Conservation (phyloP, 2,113 vertebrate species). For the Junco hyemalis region DNA sequence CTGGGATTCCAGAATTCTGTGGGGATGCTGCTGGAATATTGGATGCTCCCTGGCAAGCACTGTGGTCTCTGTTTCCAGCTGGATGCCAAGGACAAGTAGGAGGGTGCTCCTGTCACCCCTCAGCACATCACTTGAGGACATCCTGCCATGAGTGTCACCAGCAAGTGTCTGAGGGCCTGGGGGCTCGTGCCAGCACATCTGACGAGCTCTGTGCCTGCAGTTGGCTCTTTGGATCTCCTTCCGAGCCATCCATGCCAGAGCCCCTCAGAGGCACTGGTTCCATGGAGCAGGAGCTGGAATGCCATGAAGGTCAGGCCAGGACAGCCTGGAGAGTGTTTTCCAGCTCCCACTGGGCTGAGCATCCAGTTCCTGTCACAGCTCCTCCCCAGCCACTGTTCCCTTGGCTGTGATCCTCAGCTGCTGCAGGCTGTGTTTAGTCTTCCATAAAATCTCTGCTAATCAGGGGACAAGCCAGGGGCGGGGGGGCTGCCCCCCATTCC, state of each 20-base stretch:
- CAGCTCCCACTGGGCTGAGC: background rate
- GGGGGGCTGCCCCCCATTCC: background rate
- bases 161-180: background rate
- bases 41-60: background rate
- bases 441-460: background rate
- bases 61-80: conserved; percentile 40
- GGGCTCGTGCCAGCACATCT: rapidly evolving
- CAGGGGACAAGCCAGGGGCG: rapidly evolving
- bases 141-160: background rate
- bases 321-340: background rate
- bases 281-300: background rate
- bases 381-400: background rate
- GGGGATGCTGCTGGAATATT: background rate
- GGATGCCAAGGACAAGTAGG: conserved; percentile 30
- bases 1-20: background rate
- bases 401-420: background rate
- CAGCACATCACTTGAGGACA: rapidly evolving
- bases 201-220: rapidly evolving
- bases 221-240: background rate
- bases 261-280: background rate
- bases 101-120: background rate
- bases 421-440: background rate
- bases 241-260: rapidly evolving
- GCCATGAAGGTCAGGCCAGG: background rate
- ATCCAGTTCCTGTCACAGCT: background rate